Conservation (phyloP, 1,140 invertebrate genomes). For the Tetragnatha versicolor region DNA sequence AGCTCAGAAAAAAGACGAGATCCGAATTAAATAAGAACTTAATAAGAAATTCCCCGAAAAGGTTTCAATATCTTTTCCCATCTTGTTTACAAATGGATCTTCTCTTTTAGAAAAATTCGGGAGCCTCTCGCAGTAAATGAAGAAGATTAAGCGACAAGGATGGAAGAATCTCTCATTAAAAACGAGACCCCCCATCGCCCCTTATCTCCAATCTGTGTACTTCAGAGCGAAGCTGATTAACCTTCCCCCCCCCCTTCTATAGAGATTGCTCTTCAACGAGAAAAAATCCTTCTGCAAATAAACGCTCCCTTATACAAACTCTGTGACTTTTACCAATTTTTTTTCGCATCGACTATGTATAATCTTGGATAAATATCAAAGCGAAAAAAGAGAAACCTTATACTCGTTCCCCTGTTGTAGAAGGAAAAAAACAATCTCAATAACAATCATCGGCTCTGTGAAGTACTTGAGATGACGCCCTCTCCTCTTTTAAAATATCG, state of each 20-base stretch:
- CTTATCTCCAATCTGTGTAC: constrained; percentile 14
- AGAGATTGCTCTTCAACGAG: background rate
- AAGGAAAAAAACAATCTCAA: constrained; percentile 14
- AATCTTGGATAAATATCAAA: constrained; percentile 38
- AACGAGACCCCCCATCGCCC: constrained; percentile 6
- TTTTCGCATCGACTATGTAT: background rate
- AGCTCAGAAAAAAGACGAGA: no score
- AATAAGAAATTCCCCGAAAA: no score
- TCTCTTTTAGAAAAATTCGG: background rate
- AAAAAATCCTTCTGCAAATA: constrained; percentile 29
- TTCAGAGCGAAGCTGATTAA: constrained; percentile 18
- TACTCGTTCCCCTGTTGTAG: no score
- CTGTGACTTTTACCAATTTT: background rate
- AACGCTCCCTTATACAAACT: constrained; percentile 8
- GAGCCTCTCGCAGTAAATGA: constrained; percentile 5
- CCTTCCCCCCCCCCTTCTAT: background rate
- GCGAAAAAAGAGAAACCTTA: background rate
- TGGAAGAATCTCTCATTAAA: constrained; percentile 40
- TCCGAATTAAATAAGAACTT: no score
- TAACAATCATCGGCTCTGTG: constrained; percentile 29
- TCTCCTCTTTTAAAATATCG: background rate
- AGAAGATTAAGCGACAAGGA: constrained; percentile 11
- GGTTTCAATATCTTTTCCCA: background rate
- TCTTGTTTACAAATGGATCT: constrained; percentile 24
- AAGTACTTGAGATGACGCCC: constrained; percentile 19